Evolutionary conservation across 1,140 invertebrate genomes (phyloP), one percentile per base, ranked within the genome.

Genomic region (Eufriesea mexicana): DNA sequence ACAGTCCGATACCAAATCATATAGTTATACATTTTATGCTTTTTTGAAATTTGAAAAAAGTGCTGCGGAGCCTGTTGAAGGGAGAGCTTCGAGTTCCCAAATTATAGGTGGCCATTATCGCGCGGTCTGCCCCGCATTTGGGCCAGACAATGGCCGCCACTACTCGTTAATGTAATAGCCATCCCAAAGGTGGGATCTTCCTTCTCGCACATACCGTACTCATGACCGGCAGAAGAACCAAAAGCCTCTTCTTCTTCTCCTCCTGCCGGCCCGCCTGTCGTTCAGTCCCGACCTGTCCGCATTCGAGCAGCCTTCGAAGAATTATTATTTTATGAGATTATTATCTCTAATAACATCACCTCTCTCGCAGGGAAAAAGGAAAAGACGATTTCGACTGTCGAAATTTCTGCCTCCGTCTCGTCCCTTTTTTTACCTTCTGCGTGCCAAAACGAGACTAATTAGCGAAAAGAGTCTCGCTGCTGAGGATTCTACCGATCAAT

Each of bases 311-410:
- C 89, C 84, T 79, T 86, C 71, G 77, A 84, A 66, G 89, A 91
- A 91, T 91, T 90, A 92, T 93, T 93, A 93, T 93, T 93, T 93
- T 91, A 92, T 92, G 90, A 91, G 92, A 93, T 93, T 93, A 93
- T 93, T 93, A 93, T 93, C 92, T 93, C 85, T 93, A 93, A 93
- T 93, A 93, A 93, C 92, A 93, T 91, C 90, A 81, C 78, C 79
- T 68, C 66, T 35, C 28, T 71, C 70, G 42, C 1, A 72, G 49
- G 64, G 64, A 72, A 71, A 76, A 76, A 76, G 74, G 68, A 66
- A 64, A 84, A 75, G 70, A 84, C 79, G 78, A 86, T 77, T 68
- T 79, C 67, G 55, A 64, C 9, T 5, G 61, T 54, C 83, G 71
- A 84, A 86, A 84, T 85, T 74, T 84, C 66, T 67, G 57, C 7